Conservation (phyloP, 2,113 vertebrate genomes). For the Microcebus griseorufus region DNA sequence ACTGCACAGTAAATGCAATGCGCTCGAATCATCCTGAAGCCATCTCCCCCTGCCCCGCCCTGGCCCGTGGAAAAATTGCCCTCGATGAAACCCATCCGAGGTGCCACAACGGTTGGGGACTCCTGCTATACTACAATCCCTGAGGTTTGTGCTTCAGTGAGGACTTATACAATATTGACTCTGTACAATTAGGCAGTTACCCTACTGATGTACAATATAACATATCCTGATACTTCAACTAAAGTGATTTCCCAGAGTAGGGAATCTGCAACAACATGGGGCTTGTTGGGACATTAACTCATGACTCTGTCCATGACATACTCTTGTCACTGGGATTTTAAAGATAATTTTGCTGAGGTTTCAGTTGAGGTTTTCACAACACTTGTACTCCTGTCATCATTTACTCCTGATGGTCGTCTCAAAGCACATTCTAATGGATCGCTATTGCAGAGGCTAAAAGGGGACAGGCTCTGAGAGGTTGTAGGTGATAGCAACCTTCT, state of each 20-base stretch:
- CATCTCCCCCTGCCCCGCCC: too few species aligned
- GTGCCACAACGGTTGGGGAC: too few species aligned
- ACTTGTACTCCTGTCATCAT: not conserved
- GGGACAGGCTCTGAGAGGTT: not conserved
- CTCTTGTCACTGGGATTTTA: not conserved
- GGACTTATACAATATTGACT: not conserved
- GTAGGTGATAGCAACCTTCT: not conserved
- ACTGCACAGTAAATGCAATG: too few species aligned
- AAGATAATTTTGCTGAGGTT: not conserved
- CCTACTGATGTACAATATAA: not conserved
- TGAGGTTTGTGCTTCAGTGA: not conserved
- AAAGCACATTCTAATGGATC: not conserved
- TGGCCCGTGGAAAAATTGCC: too few species aligned
- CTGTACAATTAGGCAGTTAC: not conserved
- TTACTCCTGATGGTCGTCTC: not conserved
- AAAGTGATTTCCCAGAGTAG: not conserved
- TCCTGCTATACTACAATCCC: not conserved
- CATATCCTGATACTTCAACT: not conserved
- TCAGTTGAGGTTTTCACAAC: not conserved
- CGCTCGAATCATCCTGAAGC: too few species aligned
- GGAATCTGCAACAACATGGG: not conserved
- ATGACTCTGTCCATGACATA: not conserved
- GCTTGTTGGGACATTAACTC: not conserved
- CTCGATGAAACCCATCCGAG: too few species aligned
- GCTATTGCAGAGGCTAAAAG: not conserved